A percentile compares a stretch with the other conserved stretches of the same genome.
Evolutionary conservation across 2,888 invertebrate species (phyloP).

Genomic region (Drosophila paramelanica): DNA sequence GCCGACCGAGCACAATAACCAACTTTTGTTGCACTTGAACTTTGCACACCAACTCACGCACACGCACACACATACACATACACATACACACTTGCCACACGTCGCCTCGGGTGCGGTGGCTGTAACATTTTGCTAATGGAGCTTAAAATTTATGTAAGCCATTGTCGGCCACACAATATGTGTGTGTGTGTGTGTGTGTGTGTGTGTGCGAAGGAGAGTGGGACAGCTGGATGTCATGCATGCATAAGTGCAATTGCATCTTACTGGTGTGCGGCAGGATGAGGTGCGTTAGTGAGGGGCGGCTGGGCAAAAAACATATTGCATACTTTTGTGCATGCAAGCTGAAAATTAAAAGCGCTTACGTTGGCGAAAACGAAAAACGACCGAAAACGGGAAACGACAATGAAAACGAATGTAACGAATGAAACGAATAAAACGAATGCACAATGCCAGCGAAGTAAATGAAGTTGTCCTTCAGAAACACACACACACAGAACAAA

Average conservation of each 20-base stretch:
- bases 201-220: constrained; percentile 15
- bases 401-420: constrained; percentile 54
- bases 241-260: constrained; percentile 68
- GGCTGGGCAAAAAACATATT: constrained; percentile 66
- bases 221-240: constrained; percentile 65
- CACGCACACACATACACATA: not conserved
- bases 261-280: constrained; percentile 1
- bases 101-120: constrained; percentile 65
- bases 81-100: constrained; percentile 38
- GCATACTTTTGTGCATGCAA: constrained; percentile 80
- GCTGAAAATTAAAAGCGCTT: constrained; percentile 81
- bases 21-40: constrained; percentile 79
- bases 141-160: constrained; percentile 81
- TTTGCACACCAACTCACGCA: constrained; percentile 38
- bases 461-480: constrained; percentile 65
- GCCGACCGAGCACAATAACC: constrained; percentile 54
- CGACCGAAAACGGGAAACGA: constrained; percentile 44
- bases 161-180: constrained; percentile 63
- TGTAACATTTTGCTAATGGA: constrained; percentile 79
- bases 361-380: constrained; percentile 62
- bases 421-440: constrained; percentile 52
- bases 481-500: constrained; percentile 11
- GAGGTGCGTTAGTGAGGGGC: not conserved
- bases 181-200: constrained; percentile 20
- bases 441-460: constrained; percentile 48